These are phyloP conservation scores for Marcusenius ussheri DNA, from an alignment of 2,113 vertebrate species.

Conservation along the genomic window DNA sequence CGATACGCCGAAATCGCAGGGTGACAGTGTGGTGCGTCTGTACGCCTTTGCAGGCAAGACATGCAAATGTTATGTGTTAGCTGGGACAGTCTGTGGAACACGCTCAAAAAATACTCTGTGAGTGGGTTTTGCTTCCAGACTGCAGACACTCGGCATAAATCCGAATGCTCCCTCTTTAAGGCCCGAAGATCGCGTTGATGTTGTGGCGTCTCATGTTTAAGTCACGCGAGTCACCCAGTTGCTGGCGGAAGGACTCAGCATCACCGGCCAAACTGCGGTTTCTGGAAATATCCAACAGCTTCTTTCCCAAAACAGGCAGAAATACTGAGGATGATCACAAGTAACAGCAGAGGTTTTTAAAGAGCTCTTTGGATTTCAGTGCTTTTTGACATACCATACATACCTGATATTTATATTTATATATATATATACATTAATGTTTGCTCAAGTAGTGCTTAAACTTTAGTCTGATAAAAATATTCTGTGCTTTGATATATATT, in stretches of 20 bases:
- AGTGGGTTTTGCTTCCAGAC: constrained; percentile 29
- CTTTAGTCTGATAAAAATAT: constrained; percentile 5
- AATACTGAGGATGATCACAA: background rate
- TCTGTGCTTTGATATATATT: constrained; percentile 12
- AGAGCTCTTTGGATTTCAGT: constrained; percentile 7
- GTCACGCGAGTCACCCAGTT: constrained; percentile 42
- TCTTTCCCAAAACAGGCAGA: background rate
- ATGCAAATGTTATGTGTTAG: constrained; percentile 15
- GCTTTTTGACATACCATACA: background rate
- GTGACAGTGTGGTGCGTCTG: background rate
- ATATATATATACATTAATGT: background rate
- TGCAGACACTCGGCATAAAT: constrained; percentile 40
- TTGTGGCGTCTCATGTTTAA: constrained; percentile 54
- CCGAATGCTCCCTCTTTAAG: constrained; percentile 55
- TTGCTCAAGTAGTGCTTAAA: constrained; percentile 5
- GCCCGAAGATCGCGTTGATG: constrained; percentile 53
- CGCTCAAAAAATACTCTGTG: constrained; percentile 28
- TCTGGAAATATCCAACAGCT: constrained; percentile 39
- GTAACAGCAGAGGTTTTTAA: background rate
- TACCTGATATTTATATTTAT: background rate
- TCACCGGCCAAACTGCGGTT: constrained; percentile 48
- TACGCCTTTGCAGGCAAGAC: constrained; percentile 14
- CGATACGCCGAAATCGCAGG: background rate
- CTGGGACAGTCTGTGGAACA: constrained; percentile 13
- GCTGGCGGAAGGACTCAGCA: constrained; percentile 41